phyloP scores from a whole-genome alignment of 2,113 vertebrate genomes.

The Geococcyx californianus region DNA sequence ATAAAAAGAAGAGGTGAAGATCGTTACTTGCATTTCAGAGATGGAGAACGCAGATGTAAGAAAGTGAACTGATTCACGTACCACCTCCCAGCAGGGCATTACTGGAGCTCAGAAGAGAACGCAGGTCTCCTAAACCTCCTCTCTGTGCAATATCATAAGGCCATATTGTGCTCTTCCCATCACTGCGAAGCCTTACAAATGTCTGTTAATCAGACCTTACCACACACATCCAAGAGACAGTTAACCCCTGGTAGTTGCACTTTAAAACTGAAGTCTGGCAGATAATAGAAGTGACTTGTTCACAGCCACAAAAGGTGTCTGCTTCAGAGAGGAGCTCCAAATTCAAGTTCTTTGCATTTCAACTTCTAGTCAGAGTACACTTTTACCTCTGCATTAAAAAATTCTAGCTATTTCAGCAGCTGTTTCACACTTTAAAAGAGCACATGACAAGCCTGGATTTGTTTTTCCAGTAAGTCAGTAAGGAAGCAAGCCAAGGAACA shows the following conservation, averaged over 20 bases:
- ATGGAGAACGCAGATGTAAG: conserved; percentile 20
- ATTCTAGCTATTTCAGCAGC: background rate
- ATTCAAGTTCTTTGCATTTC: background rate
- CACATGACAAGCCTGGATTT: background rate
- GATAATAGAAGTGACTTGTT: conserved; percentile 19
- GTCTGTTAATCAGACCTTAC: conserved; percentile 38
- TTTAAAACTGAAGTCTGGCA: conserved; percentile 13
- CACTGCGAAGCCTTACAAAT: background rate
- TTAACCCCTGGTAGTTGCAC: background rate
- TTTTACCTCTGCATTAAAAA: background rate
- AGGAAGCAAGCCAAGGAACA: background rate
- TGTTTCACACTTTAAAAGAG: background rate
- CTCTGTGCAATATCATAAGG: conserved; percentile 12
- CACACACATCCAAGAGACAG: background rate
- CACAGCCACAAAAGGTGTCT: conserved; percentile 14
- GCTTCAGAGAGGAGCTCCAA: conserved; percentile 17
- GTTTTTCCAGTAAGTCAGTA: conserved; percentile 4
- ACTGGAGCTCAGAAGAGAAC: background rate
- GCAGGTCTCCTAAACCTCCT: background rate
- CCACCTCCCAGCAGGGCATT: conserved; percentile 17
- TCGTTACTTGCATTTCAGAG: conserved; percentile 33
- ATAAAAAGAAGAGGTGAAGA: conserved; percentile 24
- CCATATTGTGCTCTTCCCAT: background rate
- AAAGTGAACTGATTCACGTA: background rate
- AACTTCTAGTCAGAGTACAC: background rate